Evolutionary conservation across 2,113 vertebrate genomes (phyloP).

Genomic region (Ictidomys tridecemlineatus): DNA sequence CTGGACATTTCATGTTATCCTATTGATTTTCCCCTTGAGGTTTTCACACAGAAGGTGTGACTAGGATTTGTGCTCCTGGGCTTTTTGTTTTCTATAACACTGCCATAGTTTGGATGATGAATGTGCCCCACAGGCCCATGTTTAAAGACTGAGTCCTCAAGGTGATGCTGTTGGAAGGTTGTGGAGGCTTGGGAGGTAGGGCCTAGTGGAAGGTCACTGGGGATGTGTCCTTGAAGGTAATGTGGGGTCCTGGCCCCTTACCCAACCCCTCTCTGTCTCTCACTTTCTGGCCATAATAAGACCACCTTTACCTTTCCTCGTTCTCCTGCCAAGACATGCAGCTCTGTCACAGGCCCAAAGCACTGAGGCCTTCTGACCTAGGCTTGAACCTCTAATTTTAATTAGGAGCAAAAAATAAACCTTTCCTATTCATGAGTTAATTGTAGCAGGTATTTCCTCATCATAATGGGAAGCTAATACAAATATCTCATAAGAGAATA

Average conservation of each 20-base stretch:
- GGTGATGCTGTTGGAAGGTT: neutral
- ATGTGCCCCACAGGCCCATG: neutral
- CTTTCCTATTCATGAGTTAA: too few species aligned
- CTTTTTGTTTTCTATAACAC: neutral
- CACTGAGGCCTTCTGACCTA: neutral
- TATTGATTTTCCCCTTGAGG: neutral
- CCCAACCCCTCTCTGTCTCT: neutral
- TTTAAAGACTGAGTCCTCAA: neutral
- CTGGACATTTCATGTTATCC: neutral
- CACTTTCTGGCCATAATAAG: neutral
- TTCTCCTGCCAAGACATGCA: neutral
- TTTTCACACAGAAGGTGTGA: neutral
- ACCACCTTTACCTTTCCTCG: neutral
- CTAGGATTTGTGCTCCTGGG: neutral
- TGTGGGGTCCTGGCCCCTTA: neutral
- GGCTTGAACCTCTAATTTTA: too few species aligned
- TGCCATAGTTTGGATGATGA: neutral
- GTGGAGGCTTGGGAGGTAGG: neutral
- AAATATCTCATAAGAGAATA: too few species aligned
- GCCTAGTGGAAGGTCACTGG: neutral
- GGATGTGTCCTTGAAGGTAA: neutral
- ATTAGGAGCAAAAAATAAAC: too few species aligned
- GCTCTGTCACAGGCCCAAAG: neutral
- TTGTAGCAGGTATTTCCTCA: too few species aligned
- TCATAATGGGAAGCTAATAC: too few species aligned